A percentile compares a stretch with the other conserved stretches of the same genome.
phyloP scores from a whole-genome alignment of 2,113 vertebrate genomes.

The Oreamnos americanus region DNA sequence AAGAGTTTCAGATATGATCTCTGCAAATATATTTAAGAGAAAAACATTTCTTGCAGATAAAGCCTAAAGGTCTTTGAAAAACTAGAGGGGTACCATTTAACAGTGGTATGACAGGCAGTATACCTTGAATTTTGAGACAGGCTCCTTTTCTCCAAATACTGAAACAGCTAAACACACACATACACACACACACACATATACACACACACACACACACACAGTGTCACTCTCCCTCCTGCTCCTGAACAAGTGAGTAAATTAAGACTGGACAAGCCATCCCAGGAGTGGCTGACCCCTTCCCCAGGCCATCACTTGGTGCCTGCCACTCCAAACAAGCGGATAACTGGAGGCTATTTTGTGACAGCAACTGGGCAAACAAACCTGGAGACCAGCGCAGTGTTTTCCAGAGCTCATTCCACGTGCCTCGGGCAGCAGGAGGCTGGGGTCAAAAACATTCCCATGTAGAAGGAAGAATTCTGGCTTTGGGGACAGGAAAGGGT shows the following conservation, averaged over 20 bases:
- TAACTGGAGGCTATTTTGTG: slow-evolving; percentile 46
- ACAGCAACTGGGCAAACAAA: slow-evolving; percentile 64
- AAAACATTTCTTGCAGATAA: not conserved
- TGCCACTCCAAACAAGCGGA: slow-evolving; percentile 57
- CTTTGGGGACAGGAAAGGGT: not conserved
- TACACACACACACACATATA: not conserved
- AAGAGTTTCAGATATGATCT: not conserved
- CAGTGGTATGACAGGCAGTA: not conserved
- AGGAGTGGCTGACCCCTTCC: slow-evolving; percentile 46
- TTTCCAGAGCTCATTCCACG: slow-evolving; percentile 42
- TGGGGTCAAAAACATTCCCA: not conserved
- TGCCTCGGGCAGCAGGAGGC: not conserved
- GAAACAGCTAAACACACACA: not conserved
- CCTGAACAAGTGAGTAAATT: slow-evolving; percentile 24
- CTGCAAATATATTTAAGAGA: not conserved
- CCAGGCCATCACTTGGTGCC: slow-evolving; percentile 57
- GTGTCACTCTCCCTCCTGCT: not conserved
- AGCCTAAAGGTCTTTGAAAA: not conserved
- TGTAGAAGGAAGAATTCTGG: not conserved
- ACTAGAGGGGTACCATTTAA: not conserved
- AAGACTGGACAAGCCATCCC: slow-evolving; percentile 12
- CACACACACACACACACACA: not conserved
- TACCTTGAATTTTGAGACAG: not conserved
- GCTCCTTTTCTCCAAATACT: not conserved
- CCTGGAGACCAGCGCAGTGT: not conserved